phyloP scores from a whole-genome alignment of 2,797 vertebrate genomes.

The Crenichthys baileyi region DNA sequence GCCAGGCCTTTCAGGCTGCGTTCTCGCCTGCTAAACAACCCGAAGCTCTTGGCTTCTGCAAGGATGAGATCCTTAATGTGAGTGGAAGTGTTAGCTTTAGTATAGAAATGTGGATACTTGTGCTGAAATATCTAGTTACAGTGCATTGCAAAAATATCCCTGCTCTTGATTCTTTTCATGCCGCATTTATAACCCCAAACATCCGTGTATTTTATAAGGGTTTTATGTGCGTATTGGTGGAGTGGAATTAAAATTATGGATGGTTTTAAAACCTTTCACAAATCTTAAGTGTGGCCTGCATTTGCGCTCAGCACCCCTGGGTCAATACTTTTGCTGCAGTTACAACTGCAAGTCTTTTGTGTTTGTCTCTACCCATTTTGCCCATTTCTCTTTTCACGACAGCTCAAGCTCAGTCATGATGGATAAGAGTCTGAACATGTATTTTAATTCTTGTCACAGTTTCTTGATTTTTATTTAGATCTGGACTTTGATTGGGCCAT shows the following conservation, averaged over 20 bases:
- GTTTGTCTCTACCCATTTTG: too few species aligned
- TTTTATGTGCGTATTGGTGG: neutral
- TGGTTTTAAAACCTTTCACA: neutral
- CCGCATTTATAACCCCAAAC: neutral
- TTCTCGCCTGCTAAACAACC: slow-evolving; percentile 93
- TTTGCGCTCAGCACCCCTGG: neutral
- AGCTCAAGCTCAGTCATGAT: neutral
- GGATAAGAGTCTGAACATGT: neutral
- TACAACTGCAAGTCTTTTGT: neutral
- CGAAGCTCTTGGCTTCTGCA: slow-evolving; percentile 94
- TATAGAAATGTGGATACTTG: neutral
- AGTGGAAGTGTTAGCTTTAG: slow-evolving; percentile 64
- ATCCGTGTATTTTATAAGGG: neutral
- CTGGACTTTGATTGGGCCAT: neutral
- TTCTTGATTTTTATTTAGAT: neutral
- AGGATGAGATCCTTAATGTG: slow-evolving; percentile 93
- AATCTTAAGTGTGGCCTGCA: neutral
- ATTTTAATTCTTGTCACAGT: neutral
- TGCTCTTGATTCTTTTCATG: neutral
- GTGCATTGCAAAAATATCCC: neutral
- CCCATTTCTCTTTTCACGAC: neutral
- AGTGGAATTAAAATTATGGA: neutral
- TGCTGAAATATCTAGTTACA: neutral
- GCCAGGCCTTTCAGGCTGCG: slow-evolving; percentile 90
- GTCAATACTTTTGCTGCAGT: too few species aligned